Evolutionary conservation across 1,140 invertebrate species (phyloP).

Genomic region (Platyura marginata): DNA sequence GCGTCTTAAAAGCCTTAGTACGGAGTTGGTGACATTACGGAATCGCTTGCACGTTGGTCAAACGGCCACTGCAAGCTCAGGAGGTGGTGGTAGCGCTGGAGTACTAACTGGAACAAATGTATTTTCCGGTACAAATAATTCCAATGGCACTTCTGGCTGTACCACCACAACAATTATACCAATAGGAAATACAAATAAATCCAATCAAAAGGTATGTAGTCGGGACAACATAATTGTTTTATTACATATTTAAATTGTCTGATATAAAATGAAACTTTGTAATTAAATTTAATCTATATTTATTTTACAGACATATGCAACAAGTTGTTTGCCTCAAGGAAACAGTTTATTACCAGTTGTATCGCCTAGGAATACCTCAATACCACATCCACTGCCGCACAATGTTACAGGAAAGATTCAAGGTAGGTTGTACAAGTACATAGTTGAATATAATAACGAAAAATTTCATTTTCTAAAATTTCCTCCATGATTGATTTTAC

Average conservation of each 20-base stretch:
- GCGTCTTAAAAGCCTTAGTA: conserved; percentile 68
- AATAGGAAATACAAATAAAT: background rate
- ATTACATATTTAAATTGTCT: background rate
- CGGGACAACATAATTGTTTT: background rate
- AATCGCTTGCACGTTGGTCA: conserved; percentile 64
- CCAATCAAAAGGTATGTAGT: background rate
- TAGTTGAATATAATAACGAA: too few relatives aligned
- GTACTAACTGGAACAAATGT: background rate
- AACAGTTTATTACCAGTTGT: conserved; percentile 8
- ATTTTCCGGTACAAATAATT: too few relatives aligned
- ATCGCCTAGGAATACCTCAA: conserved; percentile 20
- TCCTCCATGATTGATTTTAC: too few relatives aligned
- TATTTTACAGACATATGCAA: conserved; percentile 24
- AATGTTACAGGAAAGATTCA: conserved; percentile 11
- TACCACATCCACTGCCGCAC: conserved; percentile 21
- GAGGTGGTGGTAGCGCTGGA: background rate
- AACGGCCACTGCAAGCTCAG: conserved; percentile 9
- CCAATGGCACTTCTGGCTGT: conserved; percentile 9
- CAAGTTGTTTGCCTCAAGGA: conserved; percentile 5
- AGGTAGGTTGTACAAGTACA: background rate
- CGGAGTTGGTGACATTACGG: conserved; percentile 71
- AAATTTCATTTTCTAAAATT: too few relatives aligned
- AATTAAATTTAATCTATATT: conserved; percentile 9
- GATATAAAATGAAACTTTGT: background rate
- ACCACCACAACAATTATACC: background rate